These are phyloP conservation scores for Baryphthengus martii DNA, from an alignment of 2,113 vertebrate species.

Conservation along the genomic window DNA sequence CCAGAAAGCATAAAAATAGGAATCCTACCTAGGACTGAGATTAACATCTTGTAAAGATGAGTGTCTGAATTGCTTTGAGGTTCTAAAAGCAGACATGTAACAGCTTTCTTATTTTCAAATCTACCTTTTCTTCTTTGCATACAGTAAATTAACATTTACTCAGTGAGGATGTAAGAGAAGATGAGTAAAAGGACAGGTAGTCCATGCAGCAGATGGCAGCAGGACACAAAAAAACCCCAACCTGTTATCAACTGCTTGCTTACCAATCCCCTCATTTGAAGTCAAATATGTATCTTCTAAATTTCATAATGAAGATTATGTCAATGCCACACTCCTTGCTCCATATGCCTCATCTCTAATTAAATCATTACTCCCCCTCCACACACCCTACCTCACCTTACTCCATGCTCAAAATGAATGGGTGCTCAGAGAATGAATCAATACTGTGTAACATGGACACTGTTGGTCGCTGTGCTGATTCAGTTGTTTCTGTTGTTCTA, in stretches of 20 bases:
- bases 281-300: neutral
- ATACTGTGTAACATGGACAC: neutral
- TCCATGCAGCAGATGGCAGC: neutral
- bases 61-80: neutral
- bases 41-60: neutral
- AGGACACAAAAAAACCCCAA: neutral
- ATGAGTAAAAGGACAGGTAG: neutral
- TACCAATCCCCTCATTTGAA: neutral
- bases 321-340: neutral
- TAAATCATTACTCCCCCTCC: neutral
- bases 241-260: neutral
- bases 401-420: neutral
- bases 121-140: neutral
- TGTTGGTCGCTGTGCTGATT: neutral
- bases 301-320: neutral
- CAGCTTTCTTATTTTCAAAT: slow-evolving; percentile 26
- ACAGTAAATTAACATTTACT: neutral
- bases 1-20: neutral
- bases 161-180: neutral
- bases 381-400: neutral
- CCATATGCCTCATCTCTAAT: neutral
- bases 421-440: slow-evolving; percentile 19
- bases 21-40: neutral
- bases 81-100: neutral
- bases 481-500: neutral